Conservation (phyloP, 53 echinoderm and acorn worm species). For the Temnopleurus reevesii region DNA sequence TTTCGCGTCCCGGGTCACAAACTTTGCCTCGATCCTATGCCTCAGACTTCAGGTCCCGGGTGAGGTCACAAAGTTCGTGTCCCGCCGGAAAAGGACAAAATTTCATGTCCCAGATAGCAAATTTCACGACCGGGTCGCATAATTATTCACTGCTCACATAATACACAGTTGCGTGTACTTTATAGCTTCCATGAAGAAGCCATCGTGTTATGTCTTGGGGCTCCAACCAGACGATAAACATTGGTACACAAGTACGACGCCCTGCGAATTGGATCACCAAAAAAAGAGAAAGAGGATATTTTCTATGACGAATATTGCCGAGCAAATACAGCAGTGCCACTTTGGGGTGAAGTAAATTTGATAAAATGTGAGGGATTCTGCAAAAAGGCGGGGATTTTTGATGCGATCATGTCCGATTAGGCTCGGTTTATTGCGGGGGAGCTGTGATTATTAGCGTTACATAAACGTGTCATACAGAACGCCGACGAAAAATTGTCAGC, state of each 20-base stretch:
- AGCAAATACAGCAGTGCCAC: not conserved
- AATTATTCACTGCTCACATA: no score
- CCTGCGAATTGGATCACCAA: slow-evolving; percentile 30
- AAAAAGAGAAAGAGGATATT: not conserved
- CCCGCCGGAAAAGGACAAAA: no score
- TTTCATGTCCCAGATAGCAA: no score
- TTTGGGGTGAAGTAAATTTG: slow-evolving; percentile 27
- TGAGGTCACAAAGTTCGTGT: no score
- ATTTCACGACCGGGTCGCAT: no score
- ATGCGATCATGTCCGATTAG: slow-evolving; percentile 53
- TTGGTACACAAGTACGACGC: slow-evolving; percentile 40
- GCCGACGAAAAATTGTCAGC: slow-evolving; percentile 28
- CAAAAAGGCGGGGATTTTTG: slow-evolving; percentile 55
- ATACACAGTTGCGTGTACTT: no score
- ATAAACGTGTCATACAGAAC: not conserved
- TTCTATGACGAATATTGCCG: slow-evolving; percentile 34
- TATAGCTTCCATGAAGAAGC: no score
- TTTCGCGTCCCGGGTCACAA: no score
- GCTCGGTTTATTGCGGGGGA: not conserved
- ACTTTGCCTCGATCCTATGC: no score
- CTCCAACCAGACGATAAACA: slow-evolving; percentile 41
- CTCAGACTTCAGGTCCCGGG: no score
- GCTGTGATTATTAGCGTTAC: slow-evolving; percentile 26
- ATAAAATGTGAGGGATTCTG: slow-evolving; percentile 50
- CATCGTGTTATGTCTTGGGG: slow-evolving; percentile 29